Evolutionary conservation across 1,140 invertebrate genomes (phyloP).

Genomic region (Trialeurodes vaporariorum): DNA sequence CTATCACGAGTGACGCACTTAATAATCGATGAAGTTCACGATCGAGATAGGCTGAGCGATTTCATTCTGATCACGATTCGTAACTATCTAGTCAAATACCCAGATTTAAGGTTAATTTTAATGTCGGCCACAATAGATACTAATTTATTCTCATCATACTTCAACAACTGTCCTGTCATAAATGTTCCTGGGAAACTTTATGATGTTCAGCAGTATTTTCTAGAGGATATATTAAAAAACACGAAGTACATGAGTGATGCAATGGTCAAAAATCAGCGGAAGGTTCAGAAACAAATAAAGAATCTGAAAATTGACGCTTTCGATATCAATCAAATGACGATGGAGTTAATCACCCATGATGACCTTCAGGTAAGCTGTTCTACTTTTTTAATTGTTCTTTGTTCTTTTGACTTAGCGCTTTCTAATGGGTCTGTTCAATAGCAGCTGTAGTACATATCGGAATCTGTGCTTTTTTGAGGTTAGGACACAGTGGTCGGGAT

Average conservation of each 20-base stretch:
- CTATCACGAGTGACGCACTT: slow-evolving; percentile 68
- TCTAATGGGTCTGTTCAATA: too few species aligned
- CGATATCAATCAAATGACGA: neutral
- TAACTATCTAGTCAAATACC: slow-evolving; percentile 57
- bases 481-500: too few species aligned
- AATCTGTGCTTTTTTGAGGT: too few species aligned
- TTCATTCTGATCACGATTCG: slow-evolving; percentile 78
- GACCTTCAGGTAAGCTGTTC: neutral
- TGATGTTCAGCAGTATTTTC: slow-evolving; percentile 61
- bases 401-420: too few species aligned
- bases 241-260: neutral
- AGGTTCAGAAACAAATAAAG: neutral
- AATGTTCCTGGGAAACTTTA: slow-evolving; percentile 50
- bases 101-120: slow-evolving; percentile 66
- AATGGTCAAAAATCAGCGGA: neutral
- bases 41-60: slow-evolving; percentile 84
- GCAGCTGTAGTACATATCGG: too few species aligned
- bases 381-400: too few species aligned
- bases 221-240: slow-evolving; percentile 67
- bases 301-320: neutral
- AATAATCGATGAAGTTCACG: slow-evolving; percentile 84
- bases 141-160: slow-evolving; percentile 67
- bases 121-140: slow-evolving; percentile 92
- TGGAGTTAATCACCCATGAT: neutral
- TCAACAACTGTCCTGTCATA: slow-evolving; percentile 64